Conservation (phyloP, 2,113 vertebrate species). For the Amphiprion ocellaris region DNA sequence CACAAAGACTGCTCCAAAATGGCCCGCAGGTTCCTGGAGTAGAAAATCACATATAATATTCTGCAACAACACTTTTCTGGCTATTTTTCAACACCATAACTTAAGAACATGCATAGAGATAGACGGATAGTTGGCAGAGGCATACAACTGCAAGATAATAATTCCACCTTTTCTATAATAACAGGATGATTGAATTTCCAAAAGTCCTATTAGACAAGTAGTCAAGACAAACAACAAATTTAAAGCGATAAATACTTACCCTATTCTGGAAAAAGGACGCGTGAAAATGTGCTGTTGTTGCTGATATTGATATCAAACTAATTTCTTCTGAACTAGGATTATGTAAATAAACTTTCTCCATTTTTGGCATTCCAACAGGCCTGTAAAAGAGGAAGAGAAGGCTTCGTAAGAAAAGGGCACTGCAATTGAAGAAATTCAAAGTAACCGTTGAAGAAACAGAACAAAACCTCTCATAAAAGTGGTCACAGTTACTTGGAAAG, state of each 20-base stretch:
- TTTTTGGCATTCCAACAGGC: slow-evolving; percentile 99
- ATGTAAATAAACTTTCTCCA: slow-evolving; percentile 99
- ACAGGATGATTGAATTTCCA: background rate
- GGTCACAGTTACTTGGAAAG: background rate
- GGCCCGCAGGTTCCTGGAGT: no score
- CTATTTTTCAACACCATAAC: no score
- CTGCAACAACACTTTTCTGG: no score
- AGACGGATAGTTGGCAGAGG: no score
- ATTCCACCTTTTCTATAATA: background rate
- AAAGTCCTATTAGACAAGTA: background rate
- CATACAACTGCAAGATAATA: no score
- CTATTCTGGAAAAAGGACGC: slow-evolving; percentile 99
- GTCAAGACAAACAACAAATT: background rate
- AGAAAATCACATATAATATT: no score
- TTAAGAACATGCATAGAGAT: no score
- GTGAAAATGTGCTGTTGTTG: slow-evolving; percentile 99
- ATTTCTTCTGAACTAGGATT: slow-evolving; percentile 99
- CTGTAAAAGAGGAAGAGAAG: slow-evolving; percentile 76
- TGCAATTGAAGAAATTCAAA: background rate
- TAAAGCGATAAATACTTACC: slow-evolving; percentile 85
- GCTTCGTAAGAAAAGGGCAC: background rate
- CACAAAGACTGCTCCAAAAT: no score
- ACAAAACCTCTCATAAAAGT: background rate
- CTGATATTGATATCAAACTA: slow-evolving; percentile 99
- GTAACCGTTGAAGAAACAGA: background rate